Evolutionary conservation across 2,113 vertebrate genomes (phyloP), one percentile per base, ranked within the genome.

Genomic region (Salvelinus fontinalis): DNA sequence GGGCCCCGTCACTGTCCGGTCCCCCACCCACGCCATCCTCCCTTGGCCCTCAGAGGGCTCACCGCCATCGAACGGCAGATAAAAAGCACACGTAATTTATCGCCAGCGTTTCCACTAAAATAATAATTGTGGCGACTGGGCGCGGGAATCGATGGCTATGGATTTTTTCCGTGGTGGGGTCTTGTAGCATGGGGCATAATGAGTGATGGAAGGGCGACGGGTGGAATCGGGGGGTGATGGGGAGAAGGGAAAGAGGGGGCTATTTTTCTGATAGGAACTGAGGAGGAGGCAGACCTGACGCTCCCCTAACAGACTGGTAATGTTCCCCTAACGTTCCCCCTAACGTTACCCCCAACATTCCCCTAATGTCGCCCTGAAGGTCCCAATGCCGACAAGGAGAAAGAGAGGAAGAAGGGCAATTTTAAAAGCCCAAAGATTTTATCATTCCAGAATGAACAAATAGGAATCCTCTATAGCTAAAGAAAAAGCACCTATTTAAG

Each of bases 11-110:
- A 84, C 76, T 77, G 77, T 76, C 39, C 59, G 26, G 4, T 24
- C n/a, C 22, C 93, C 90, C 95, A 93, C 95, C 39, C 9, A 44
- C 39, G 8, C 9, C 39, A 9, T 11, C 9, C 39, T 44, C 39
- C 94, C 93, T 87, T 92, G 67, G 80, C 79, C 82, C 93, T 94
- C 94, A 90, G 92, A 94, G 95, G 92, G 93, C 94, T 95, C 94
- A 90, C 93, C 95, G 93, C 93, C 91, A 92, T 95, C 92, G 95
- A 97, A 93, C 94, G 94, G 94, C 95, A 96, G 95, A 97, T 97
- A 95, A 97, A 97, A 97, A 97, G 95, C 96, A 93, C 95, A 96
- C 95, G 96, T 97, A 97, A 98, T 98, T 97, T 97, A 98, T 98
- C 94, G 95, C 95, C 93, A 93, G 94, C 92, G 95, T 97, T 98